Base-by-base conservation (phyloP, 1,140 invertebrate genomes). In the Micrasema longulum region DNA sequence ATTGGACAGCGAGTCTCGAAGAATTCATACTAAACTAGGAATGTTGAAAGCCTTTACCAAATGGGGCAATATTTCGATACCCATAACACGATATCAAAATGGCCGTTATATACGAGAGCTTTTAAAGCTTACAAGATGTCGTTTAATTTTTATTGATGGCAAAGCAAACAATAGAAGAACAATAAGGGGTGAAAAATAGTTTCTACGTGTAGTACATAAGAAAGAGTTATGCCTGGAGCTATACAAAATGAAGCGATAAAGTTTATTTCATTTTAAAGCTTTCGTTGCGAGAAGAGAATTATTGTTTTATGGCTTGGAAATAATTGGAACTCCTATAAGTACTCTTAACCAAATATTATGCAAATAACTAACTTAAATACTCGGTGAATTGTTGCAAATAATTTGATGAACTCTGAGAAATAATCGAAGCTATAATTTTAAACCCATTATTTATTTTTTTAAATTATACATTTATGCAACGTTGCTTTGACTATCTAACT, bases 1-100 rank as follows among this genome's bases (percentile, higher is more conserved):
- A 60, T 60, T 60, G 55, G 55, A 60, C 55, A 60, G 14, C 55
- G 36, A 38, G 38, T 60, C 55, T 60, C 55, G 7, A 38, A 38
- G 36, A 60, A 60, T 38, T 60, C 31, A 38, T 35, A 38, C 38
- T 60, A 31, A 57, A 57, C 14, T 26, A 31, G 26, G n/a, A n/a
- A n/a, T n/a, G 52, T 55, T 23, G 26, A 12, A 31, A 60, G 35
- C 26, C 14, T 60, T 7, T 12, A 38, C 20, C 31, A 20, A 36
- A 26, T 18, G 23, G 52, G 52, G 23, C 5, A 9, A 31, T n/a
- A 53, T 23, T 53, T 11, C 52, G 31, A 41, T 38, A 31, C 23
- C 36, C 53, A 6, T 16, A 35, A 57, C 23, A 60, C 16, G 16
- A 60, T 38, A 38, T 38, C 55, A 10, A 20, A 31, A 60, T 36